A percentile compares a stretch with the other conserved stretches of the same genome.
phyloP scores from a whole-genome alignment of 2,113 vertebrate species.

The Corynorhinus townsendii region DNA sequence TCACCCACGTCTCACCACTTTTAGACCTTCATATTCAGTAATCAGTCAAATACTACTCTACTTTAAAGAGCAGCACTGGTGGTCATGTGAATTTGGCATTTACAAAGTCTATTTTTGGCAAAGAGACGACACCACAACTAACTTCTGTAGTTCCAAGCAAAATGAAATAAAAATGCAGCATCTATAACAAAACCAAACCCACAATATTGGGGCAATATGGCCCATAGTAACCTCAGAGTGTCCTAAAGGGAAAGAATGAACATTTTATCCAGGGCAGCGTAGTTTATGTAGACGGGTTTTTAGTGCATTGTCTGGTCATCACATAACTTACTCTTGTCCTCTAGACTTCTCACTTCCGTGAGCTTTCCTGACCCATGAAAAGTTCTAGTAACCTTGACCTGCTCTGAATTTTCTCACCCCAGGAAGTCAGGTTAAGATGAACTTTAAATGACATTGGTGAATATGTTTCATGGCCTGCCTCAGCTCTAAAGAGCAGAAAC shows the following conservation, averaged over 20 bases:
- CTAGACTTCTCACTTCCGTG: neutral
- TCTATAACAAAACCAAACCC: neutral
- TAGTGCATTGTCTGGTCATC: neutral
- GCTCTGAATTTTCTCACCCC: neutral
- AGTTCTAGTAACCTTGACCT: neutral
- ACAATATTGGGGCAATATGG: neutral
- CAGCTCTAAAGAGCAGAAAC: neutral
- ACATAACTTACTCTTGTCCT: neutral
- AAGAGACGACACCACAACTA: neutral
- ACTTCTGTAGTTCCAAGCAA: neutral
- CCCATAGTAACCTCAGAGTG: neutral
- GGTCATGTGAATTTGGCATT: neutral
- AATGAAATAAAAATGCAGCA: neutral
- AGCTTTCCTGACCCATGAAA: neutral
- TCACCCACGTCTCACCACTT: neutral
- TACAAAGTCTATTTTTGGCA: neutral
- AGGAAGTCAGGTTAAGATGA: neutral
- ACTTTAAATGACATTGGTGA: conserved; percentile 25
- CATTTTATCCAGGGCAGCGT: neutral
- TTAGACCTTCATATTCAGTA: neutral
- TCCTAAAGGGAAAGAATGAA: neutral
- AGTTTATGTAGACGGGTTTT: neutral
- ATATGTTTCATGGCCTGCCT: neutral
- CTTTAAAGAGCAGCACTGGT: neutral
- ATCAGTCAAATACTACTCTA: neutral